These are phyloP conservation scores for Euwallacea fornicatus DNA, from an alignment of 1,140 invertebrate species.

Conservation along the genomic window DNA sequence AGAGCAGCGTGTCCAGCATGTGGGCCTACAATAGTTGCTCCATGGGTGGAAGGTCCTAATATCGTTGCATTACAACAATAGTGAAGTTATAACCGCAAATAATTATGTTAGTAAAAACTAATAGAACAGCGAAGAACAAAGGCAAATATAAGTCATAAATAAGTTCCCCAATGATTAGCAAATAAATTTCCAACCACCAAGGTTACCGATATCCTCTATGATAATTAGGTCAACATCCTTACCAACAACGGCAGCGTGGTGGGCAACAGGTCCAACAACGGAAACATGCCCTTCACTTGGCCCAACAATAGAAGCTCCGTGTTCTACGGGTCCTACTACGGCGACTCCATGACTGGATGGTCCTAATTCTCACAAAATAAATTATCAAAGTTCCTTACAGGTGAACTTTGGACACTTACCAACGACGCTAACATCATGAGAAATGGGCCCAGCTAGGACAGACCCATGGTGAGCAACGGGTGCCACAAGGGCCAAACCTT, in stretches of 20 bases:
- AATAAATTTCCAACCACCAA: too few species aligned
- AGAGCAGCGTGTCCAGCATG: not conserved
- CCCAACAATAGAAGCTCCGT: conserved; percentile 2
- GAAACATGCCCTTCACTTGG: not conserved
- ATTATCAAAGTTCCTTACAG: not conserved
- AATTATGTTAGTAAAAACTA: too few species aligned
- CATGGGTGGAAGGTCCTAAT: not conserved
- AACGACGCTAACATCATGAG: not conserved
- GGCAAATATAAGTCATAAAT: not conserved
- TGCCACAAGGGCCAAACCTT: not conserved
- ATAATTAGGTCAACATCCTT: not conserved
- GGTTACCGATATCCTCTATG: too few species aligned
- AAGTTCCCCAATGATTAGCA: not conserved
- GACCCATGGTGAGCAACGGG: not conserved
- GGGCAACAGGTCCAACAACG: conserved; percentile 22
- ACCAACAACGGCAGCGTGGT: conserved; percentile 3
- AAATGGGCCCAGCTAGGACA: not conserved
- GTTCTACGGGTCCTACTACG: not conserved
- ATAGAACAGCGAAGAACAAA: not conserved
- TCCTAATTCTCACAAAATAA: not conserved
- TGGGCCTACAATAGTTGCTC: not conserved
- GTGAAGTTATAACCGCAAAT: too few species aligned
- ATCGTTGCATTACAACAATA: too few species aligned
- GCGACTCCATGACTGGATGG: conserved; percentile 2
- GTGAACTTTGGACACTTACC: not conserved